Evolutionary conservation across 2,113 vertebrate species (phyloP).

Genomic region (Paralichthys olivaceus): DNA sequence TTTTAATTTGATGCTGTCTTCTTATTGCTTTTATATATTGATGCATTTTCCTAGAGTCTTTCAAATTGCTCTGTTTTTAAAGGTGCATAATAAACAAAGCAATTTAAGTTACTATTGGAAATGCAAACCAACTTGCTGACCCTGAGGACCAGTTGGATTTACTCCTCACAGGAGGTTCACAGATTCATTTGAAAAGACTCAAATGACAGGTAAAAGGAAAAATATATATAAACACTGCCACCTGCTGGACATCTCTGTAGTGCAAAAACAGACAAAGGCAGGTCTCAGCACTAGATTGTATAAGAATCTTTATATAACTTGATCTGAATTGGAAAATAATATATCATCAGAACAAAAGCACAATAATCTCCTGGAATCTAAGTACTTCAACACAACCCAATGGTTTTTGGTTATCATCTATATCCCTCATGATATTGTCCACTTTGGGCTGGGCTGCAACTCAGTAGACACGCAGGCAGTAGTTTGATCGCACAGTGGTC

Average conservation of each 20-base stretch:
- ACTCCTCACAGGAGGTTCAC: background rate
- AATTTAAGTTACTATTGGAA: background rate
- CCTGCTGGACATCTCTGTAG: conserved; percentile 57
- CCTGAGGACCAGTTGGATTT: background rate
- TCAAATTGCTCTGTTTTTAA: background rate
- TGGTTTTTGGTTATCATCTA: too few species aligned
- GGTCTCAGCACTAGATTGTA: too few species aligned
- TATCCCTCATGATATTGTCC: background rate
- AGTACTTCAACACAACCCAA: background rate
- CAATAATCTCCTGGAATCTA: background rate
- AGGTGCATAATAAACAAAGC: background rate
- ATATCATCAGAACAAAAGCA: background rate
- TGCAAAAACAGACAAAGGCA: background rate
- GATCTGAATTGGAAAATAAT: background rate
- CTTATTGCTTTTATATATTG: background rate
- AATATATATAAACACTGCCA: conserved; percentile 51
- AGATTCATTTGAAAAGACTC: background rate
- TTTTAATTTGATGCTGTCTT: background rate
- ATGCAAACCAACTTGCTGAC: background rate
- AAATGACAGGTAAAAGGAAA: background rate
- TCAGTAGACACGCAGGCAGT: background rate
- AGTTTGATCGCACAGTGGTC: background rate
- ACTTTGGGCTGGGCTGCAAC: background rate
- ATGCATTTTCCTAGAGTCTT: background rate
- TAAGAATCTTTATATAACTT: background rate